Base-by-base conservation (phyloP, 2,113 vertebrate genomes). In the Myxocyprinus asiaticus region DNA sequence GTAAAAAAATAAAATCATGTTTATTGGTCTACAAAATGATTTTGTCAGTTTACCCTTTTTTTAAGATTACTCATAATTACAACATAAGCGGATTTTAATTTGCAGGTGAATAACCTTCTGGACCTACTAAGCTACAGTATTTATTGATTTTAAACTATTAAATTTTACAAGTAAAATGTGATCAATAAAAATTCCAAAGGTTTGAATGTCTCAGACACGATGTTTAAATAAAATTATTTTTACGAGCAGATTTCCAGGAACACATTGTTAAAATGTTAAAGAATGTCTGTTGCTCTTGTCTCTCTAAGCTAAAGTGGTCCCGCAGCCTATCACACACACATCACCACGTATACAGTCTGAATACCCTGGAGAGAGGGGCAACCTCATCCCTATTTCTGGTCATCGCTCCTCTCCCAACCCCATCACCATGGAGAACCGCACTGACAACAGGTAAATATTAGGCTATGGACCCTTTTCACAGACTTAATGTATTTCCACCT, bases 381-480 rank as follows among this genome's bases (percentile, higher is more conserved):
- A 94, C 87, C 95, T 98, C 78, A 97, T 99, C 80, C 95, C 97
- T 44, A 95, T 99, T 67, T 92, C 96, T 9, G 94, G 95, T 53
- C 97, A 98, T 83, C 89, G 96, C 51, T 95, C 98, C 0, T 99
- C 98, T 83, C 98, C 98, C n/a, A 99, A 99, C 85, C 95, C 97
- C 0, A 95, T 97, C 78, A 92, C 96, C 22, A 97, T 99, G 96
- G 98, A 99, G 87, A 93, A 95, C 77, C 94, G 97, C 81, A 97
- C 92, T 87, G 98, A 99, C 86, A 97, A 94, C 90, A 96, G 98
- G 98, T 98, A 85, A 42, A 7, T 56, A 55, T 43, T 33, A 33
- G 22, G 3, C 22, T 33, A 33, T 33, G 1, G 22, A 33, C 22
- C 22, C 22, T 33, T 33, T 33, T 33, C 22, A 33, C 22, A 33